Percentiles rank a stretch among this genome's conserved stretches.
Conservation (phyloP, 1,140 invertebrate species). For the Belonocnema kinseyi region DNA sequence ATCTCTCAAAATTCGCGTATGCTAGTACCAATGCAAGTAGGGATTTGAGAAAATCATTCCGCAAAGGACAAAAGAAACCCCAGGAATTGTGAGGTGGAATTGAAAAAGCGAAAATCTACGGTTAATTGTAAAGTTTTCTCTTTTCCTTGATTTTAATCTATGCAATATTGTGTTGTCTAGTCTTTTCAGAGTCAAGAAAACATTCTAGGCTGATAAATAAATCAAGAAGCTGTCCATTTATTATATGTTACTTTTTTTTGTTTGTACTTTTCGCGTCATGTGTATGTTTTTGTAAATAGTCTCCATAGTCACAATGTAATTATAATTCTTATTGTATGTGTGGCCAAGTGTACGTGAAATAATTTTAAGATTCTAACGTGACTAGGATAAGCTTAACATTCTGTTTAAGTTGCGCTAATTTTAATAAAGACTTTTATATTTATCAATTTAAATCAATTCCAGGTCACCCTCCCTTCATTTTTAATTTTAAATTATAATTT, state of each 20-base stretch:
- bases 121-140: too few relatives aligned
- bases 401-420: conserved; percentile 43
- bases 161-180: conserved; percentile 32
- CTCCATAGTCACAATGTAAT: conserved; percentile 35
- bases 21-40: too few relatives aligned
- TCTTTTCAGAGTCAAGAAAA: neutral
- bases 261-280: neutral
- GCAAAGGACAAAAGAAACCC: too few relatives aligned
- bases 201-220: neutral
- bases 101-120: too few relatives aligned
- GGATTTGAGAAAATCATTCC: too few relatives aligned
- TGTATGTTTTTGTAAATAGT: neutral
- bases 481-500: too few relatives aligned
- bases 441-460: neutral
- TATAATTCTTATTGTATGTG: conserved; percentile 36
- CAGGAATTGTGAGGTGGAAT: too few relatives aligned
- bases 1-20: too few relatives aligned
- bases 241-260: neutral
- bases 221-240: too few relatives aligned
- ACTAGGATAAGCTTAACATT: conserved; percentile 35
- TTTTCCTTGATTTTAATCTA: too few relatives aligned
- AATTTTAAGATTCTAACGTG: neutral
- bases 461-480: too few relatives aligned
- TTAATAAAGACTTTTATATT: conserved; percentile 50
- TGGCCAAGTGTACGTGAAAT: conserved; percentile 18